Evolutionary conservation across 2,888 invertebrate genomes (phyloP).

Genomic region (Campoplex nolae): DNA sequence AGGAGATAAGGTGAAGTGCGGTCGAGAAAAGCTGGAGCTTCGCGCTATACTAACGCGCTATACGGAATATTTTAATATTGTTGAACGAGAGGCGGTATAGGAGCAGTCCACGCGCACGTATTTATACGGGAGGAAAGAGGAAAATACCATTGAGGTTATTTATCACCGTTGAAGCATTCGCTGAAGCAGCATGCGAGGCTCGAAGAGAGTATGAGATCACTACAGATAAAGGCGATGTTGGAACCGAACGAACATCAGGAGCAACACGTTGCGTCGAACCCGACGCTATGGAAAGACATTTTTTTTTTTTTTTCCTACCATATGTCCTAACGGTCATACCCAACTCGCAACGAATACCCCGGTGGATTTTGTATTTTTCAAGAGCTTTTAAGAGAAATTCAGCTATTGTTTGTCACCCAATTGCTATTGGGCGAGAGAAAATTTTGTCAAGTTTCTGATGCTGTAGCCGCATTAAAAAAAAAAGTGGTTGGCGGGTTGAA

Average conservation of each 20-base stretch:
- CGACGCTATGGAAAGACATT: constrained; percentile 37
- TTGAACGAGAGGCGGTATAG: constrained; percentile 9
- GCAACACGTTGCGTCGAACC: constrained; percentile 17
- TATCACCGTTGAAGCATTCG: constrained; percentile 60
- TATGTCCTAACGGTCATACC: neutral
- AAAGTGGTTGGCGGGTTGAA: no score
- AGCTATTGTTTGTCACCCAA: neutral
- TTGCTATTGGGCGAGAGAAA: neutral
- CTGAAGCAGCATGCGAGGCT: constrained; percentile 52
- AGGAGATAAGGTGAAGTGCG: neutral
- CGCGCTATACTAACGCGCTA: neutral
- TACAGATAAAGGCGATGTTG: constrained; percentile 61
- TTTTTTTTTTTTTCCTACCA: neutral
- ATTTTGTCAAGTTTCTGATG: no score
- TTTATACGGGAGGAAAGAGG: constrained; percentile 23
- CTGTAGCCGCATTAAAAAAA: neutral
- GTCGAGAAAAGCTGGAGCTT: constrained; percentile 6
- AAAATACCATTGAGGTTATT: constrained; percentile 67
- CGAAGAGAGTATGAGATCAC: constrained; percentile 55
- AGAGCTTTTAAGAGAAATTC: neutral
- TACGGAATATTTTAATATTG: constrained; percentile 30
- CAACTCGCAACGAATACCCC: neutral
- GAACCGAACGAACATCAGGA: constrained; percentile 52
- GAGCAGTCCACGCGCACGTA: constrained; percentile 2
- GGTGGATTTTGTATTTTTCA: neutral